Evolutionary conservation across 2,888 invertebrate species (phyloP).

Genomic region (Leptinotarsa haldemani): DNA sequence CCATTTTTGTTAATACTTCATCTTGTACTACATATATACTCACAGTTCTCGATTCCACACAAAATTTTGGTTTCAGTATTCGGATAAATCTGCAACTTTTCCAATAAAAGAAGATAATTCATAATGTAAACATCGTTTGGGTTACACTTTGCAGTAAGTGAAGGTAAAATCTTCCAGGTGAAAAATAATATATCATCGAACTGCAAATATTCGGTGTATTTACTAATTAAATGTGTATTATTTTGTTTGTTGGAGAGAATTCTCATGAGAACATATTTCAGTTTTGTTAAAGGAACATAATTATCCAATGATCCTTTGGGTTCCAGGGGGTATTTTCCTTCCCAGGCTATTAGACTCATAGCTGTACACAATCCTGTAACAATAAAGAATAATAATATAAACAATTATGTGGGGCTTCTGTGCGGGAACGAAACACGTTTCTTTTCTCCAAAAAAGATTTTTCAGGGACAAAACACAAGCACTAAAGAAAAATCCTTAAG

Average conservation of each 20-base stretch:
- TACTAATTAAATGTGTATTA: slow-evolving; percentile 72
- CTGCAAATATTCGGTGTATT: slow-evolving; percentile 80
- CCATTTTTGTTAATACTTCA: no score
- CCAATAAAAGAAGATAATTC: slow-evolving; percentile 61
- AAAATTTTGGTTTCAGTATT: slow-evolving; percentile 57
- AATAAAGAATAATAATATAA: slow-evolving; percentile 27
- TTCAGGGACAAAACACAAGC: no score
- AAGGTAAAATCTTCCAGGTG: slow-evolving; percentile 74
- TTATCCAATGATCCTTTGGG: slow-evolving; percentile 66
- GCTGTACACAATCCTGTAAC: slow-evolving; percentile 74
- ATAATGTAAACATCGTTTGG: slow-evolving; percentile 63
- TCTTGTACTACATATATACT: slow-evolving; percentile 31
- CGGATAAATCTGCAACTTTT: slow-evolving; percentile 59
- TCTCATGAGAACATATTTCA: slow-evolving; percentile 76
- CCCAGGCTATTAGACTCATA: slow-evolving; percentile 79
- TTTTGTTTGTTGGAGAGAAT: slow-evolving; percentile 74
- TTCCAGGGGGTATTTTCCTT: slow-evolving; percentile 77
- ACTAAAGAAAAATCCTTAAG: no score
- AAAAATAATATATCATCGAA: slow-evolving; percentile 82
- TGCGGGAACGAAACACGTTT: no score
- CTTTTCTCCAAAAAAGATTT: no score
- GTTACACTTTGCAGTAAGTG: slow-evolving; percentile 70
- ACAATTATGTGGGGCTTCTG: neutral
- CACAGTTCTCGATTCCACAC: slow-evolving; percentile 55
- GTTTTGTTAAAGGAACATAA: slow-evolving; percentile 75